Conservation (phyloP, 2,888 invertebrate genomes). For the Polyploca ridens region DNA sequence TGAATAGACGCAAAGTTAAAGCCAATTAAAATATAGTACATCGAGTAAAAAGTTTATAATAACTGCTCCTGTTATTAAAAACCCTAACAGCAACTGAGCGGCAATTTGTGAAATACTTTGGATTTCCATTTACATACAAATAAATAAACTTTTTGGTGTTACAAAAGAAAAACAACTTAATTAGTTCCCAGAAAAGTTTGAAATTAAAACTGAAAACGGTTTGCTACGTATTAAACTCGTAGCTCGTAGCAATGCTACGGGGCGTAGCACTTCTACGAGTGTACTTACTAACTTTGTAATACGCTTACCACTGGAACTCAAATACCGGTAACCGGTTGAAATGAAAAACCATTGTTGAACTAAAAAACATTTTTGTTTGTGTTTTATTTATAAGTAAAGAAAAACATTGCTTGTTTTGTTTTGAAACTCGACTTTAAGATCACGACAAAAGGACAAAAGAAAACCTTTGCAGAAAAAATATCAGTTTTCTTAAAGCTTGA, state of each 20-base stretch:
- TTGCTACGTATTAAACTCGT: slow-evolving; percentile 41
- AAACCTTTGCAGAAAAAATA: background rate
- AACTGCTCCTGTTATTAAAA: background rate
- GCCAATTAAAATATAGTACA: background rate
- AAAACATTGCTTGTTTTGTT: background rate
- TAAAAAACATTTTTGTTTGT: slow-evolving; percentile 34
- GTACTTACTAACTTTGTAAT: slow-evolving; percentile 50
- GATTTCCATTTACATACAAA: slow-evolving; percentile 19
- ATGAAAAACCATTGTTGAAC: slow-evolving; percentile 40
- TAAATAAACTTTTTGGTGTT: slow-evolving; percentile 31
- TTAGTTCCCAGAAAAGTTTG: slow-evolving; percentile 44
- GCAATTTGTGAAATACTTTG: background rate
- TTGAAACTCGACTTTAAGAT: background rate
- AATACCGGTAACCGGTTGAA: slow-evolving; percentile 45
- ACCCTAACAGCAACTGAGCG: background rate
- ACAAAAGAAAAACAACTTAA: slow-evolving; percentile 43
- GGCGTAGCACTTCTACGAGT: slow-evolving; percentile 31
- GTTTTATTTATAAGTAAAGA: background rate
- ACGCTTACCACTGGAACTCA: slow-evolving; percentile 43
- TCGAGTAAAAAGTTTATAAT: too few relatives aligned
- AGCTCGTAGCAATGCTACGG: slow-evolving; percentile 35
- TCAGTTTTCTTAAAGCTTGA: background rate
- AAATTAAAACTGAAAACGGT: slow-evolving; percentile 48
- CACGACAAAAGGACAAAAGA: background rate
- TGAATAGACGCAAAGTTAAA: too few relatives aligned